phyloP scores from a whole-genome alignment of 2,113 vertebrate species.

The Psilopogon haemacephalus region DNA sequence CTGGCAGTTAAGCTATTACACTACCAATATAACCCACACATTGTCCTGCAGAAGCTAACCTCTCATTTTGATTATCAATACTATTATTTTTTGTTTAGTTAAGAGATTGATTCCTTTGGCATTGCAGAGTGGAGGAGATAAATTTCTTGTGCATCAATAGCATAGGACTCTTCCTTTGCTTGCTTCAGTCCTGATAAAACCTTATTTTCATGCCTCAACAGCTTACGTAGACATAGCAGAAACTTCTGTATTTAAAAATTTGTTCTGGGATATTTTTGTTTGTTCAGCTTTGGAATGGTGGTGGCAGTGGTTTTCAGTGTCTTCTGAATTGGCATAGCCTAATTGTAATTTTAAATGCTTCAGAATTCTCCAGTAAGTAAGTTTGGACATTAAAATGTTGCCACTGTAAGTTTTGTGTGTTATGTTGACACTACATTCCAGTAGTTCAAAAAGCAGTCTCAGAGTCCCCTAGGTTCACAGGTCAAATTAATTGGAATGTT shows the following conservation, averaged over 20 bases:
- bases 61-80: slow-evolving; percentile 57
- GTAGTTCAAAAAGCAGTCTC: not conserved
- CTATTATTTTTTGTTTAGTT: slow-evolving; percentile 52
- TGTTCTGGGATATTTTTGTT: not conserved
- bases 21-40: not conserved
- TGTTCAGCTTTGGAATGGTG: not conserved
- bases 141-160: slow-evolving; percentile 63
- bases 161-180: not conserved
- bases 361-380: not conserved
- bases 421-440: not conserved
- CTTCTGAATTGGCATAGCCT: not conserved
- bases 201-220: slow-evolving; percentile 31
- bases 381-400: not conserved
- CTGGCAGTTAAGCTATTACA: slow-evolving; percentile 10
- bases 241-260: not conserved
- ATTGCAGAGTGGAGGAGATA: slow-evolving; percentile 63
- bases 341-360: not conserved
- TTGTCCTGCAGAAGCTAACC: slow-evolving; percentile 52
- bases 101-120: slow-evolving; percentile 71
- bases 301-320: not conserved
- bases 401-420: not conserved
- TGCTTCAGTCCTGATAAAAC: slow-evolving; percentile 44
- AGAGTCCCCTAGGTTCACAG: not conserved
- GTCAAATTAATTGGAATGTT: slow-evolving; percentile 31
- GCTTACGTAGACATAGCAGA: not conserved